Percentiles rank a stretch among this genome's conserved stretches.
Evolutionary conservation across 1,140 invertebrate genomes (phyloP).

Genomic region (Teleogryllus occipitalis): DNA sequence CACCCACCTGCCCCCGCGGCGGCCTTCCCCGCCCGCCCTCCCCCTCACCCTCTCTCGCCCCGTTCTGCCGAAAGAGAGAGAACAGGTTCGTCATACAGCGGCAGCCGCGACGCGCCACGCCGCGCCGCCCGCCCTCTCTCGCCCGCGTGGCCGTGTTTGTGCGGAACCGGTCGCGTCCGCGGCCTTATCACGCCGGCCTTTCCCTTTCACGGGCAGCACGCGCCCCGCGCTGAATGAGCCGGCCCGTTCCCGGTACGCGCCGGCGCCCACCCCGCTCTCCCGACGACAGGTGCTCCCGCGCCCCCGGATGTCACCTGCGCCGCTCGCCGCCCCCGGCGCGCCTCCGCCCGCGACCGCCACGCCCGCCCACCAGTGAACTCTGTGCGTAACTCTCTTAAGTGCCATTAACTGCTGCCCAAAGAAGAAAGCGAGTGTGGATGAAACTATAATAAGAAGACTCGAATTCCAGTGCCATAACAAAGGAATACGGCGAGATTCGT

Average conservation of each 20-base stretch:
- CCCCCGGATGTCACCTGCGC: too few species aligned
- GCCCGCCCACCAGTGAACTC: background rate
- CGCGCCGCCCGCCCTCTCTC: background rate
- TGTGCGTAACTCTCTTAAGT: background rate
- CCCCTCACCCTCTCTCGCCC: background rate
- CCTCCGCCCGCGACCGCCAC: too few species aligned
- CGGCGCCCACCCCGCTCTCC: background rate
- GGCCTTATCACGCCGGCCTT: background rate
- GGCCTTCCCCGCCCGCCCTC: background rate
- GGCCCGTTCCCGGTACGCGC: too few species aligned
- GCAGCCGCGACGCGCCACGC: too few species aligned
- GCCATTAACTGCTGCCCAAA: background rate
- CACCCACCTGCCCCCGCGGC: background rate
- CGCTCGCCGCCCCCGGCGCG: background rate
- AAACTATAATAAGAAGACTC: too few species aligned
- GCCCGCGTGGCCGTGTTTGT: background rate
- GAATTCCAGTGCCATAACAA: too few species aligned
- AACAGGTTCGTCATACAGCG: background rate
- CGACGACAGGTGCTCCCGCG: background rate
- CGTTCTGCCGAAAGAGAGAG: background rate
- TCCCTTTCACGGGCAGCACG: slow-evolving; percentile 1
- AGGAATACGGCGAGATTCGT: too few species aligned
- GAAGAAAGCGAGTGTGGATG: too few species aligned
- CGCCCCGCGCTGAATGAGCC: background rate
- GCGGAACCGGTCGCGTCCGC: background rate